A percentile compares a stretch with the other conserved stretches of the same genome.
Conservation (phyloP, 64 coral and sea anemone genomes). For the Astreopora myriophthalma region DNA sequence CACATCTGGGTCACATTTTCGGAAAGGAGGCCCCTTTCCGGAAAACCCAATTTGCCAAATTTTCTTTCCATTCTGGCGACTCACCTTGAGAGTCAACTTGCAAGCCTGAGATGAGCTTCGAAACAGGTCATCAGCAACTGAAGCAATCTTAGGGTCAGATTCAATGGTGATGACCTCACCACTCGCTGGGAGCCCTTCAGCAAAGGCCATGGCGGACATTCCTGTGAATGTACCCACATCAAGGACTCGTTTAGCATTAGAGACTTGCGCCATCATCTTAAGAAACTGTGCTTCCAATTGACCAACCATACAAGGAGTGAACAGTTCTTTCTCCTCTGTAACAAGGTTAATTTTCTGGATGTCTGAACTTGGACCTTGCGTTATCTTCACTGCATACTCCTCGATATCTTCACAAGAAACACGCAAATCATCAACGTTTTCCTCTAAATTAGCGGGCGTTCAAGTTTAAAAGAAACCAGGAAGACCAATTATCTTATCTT, state of each 20-base stretch:
- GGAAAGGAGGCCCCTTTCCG: too few relatives aligned
- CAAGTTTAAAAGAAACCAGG: too few relatives aligned
- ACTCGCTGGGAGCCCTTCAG: conserved; percentile 43
- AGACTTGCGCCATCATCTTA: conserved; percentile 67
- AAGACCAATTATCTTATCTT: too few relatives aligned
- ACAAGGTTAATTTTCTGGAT: conserved; percentile 54
- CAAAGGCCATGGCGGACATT: conserved; percentile 67
- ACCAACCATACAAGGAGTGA: conserved; percentile 69
- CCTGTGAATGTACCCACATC: conserved; percentile 75
- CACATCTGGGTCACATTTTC: too few relatives aligned
- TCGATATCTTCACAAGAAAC: neutral
- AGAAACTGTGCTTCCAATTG: conserved; percentile 65
- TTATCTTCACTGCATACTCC: conserved; percentile 31
- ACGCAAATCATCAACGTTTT: too few relatives aligned
- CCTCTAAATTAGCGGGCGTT: neutral
- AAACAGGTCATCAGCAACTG: conserved; percentile 31
- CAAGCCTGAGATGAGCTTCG: conserved; percentile 18
- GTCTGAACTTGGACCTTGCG: conserved; percentile 36
- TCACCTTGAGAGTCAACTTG: conserved; percentile 43
- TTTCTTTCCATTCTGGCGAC: too few relatives aligned
- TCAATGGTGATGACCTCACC: conserved; percentile 66
- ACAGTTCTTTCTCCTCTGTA: conserved; percentile 54
- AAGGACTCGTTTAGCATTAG: conserved; percentile 42
- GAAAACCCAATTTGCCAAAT: too few relatives aligned
- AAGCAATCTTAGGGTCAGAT: conserved; percentile 20